Evolutionary conservation across 2,113 vertebrate genomes (phyloP).

Genomic region (Leptocoma aspasia): DNA sequence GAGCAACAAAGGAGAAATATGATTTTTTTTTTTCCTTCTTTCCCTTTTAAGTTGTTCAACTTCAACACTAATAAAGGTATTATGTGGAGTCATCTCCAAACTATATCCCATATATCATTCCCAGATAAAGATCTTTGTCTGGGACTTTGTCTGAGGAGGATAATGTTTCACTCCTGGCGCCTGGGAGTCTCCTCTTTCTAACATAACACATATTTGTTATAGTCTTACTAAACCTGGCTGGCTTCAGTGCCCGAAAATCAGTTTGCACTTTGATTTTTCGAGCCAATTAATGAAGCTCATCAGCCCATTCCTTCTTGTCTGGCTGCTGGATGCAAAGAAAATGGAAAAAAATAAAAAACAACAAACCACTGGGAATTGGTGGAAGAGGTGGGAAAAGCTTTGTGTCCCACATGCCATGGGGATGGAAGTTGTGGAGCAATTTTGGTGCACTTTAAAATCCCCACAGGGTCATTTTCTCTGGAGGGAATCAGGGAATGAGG

Average conservation of each 20-base stretch:
- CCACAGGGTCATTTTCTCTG: neutral
- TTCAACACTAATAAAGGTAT: slow-evolving; percentile 65
- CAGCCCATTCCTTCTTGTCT: neutral
- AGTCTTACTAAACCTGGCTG: slow-evolving; percentile 49
- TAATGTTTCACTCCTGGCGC: slow-evolving; percentile 69
- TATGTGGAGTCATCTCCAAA: slow-evolving; percentile 68
- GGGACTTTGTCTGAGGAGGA: slow-evolving; percentile 69
- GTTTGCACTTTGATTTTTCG: neutral
- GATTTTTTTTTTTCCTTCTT: neutral
- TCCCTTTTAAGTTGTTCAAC: slow-evolving; percentile 57
- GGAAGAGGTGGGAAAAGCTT: neutral
- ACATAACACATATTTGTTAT: slow-evolving; percentile 64
- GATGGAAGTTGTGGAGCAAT: neutral
- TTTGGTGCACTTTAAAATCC: neutral
- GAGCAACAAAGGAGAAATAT: slow-evolving; percentile 44
- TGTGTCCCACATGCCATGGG: neutral
- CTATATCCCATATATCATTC: slow-evolving; percentile 66
- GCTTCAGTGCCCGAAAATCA: slow-evolving; percentile 37
- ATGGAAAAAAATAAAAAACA: rapidly evolving
- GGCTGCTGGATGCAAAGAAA: neutral
- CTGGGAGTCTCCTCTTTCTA: slow-evolving; percentile 59
- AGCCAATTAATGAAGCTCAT: neutral
- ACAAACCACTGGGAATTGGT: neutral
- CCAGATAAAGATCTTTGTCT: slow-evolving; percentile 70
- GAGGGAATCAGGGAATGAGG: neutral